Conservation (phyloP, 2,797 vertebrate species). For the Dendrocincla tyrannina region DNA sequence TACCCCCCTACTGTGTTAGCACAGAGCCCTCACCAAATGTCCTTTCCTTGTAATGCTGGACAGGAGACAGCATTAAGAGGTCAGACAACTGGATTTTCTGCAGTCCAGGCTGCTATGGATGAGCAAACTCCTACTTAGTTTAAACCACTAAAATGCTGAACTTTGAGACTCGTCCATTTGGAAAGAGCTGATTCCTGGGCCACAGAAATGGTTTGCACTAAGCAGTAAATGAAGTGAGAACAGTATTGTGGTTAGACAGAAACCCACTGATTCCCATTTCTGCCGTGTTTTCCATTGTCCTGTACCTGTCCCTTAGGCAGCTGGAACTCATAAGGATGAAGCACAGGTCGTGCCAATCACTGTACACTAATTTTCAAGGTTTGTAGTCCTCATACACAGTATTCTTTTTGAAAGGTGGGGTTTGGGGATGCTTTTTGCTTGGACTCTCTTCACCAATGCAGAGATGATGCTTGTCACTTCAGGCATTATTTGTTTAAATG, state of each 20-base stretch:
- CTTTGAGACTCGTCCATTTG: conserved; percentile 37
- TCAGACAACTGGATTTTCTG: conserved; percentile 55
- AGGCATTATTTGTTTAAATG: neutral
- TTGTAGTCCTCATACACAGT: neutral
- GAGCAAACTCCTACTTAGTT: conserved; percentile 44
- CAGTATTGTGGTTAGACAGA: neutral
- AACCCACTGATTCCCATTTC: neutral
- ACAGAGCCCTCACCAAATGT: neutral
- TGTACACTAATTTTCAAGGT: neutral
- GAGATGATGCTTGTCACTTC: neutral
- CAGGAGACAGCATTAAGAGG: conserved; percentile 36
- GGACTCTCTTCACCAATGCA: neutral
- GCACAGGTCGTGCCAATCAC: neutral
- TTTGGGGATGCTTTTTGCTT: neutral
- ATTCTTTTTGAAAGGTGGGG: neutral
- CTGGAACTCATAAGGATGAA: neutral
- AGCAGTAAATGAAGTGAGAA: conserved; percentile 61
- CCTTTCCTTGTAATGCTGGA: conserved; percentile 30
- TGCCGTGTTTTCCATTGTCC: neutral
- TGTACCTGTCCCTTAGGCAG: neutral
- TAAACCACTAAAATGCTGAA: conserved; percentile 45
- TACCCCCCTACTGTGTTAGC: neutral
- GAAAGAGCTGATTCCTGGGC: conserved; percentile 21
- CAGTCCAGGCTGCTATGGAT: conserved; percentile 39
- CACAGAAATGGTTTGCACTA: conserved; percentile 43